These are phyloP conservation scores for Piprites chloris DNA, from an alignment of 2,113 vertebrate species.

Conservation along the genomic window DNA sequence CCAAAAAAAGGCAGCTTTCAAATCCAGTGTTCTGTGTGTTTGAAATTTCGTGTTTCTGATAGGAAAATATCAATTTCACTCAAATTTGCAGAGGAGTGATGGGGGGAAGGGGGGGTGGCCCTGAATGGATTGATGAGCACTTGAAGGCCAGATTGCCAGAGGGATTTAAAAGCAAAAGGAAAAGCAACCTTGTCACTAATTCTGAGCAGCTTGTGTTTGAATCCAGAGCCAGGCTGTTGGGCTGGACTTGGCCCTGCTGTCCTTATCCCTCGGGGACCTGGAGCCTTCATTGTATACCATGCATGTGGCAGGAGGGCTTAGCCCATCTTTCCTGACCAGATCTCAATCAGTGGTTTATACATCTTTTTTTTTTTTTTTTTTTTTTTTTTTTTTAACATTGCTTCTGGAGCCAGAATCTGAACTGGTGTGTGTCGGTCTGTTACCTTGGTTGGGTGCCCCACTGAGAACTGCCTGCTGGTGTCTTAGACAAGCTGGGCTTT, in stretches of 20 bases:
- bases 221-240: neutral
- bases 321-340: neutral
- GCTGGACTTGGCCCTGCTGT: neutral
- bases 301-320: neutral
- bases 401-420: neutral
- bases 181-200: neutral
- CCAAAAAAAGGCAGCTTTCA: slow-evolving; percentile 63
- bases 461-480: neutral
- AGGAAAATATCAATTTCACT: slow-evolving; percentile 59
- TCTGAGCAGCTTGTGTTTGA: neutral
- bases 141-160: neutral
- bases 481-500: neutral
- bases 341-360: neutral
- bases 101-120: neutral
- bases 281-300: fast-evolving
- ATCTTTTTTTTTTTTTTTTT: neutral
- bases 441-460: neutral
- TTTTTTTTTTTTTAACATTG: neutral
- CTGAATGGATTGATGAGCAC: neutral
- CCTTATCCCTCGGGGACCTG: fast-evolving
- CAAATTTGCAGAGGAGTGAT: slow-evolving; percentile 5
- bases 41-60: slow-evolving; percentile 45
- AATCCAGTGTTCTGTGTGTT: slow-evolving; percentile 12
- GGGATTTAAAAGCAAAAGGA: neutral
- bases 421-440: neutral